phyloP scores from a whole-genome alignment of 2,888 invertebrate genomes.

The Dolomedes plantarius region DNA sequence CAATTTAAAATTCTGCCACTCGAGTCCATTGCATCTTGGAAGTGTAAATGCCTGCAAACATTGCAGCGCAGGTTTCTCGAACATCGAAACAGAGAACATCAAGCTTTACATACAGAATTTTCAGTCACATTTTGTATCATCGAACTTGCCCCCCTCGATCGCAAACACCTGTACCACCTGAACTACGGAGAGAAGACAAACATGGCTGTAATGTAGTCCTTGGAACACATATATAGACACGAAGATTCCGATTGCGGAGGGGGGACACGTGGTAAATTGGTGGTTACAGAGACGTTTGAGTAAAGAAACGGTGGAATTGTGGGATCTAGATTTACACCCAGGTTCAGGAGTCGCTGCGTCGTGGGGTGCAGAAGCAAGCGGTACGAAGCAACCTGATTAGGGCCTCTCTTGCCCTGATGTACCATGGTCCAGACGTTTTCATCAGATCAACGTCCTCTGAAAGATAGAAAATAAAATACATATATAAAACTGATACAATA shows the following conservation, averaged over 20 bases:
- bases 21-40: background rate
- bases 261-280: background rate
- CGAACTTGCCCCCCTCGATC: too few species aligned
- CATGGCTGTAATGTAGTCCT: too few species aligned
- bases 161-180: too few species aligned
- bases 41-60: background rate
- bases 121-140: too few species aligned
- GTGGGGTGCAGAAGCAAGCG: constrained; percentile 62
- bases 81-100: background rate
- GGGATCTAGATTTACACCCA: background rate
- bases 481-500: too few species aligned
- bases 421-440: constrained; percentile 63
- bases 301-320: too few species aligned
- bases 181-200: too few species aligned
- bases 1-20: too few species aligned
- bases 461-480: constrained; percentile 3
- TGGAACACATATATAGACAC: background rate
- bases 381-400: constrained; percentile 54
- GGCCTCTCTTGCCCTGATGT: constrained; percentile 53
- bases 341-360: constrained; percentile 56
- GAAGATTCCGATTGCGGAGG: background rate
- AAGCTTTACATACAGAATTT: too few species aligned
- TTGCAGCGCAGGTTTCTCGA: background rate
- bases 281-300: background rate
- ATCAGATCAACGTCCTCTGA: constrained; percentile 59